Evolutionary conservation across 1,140 invertebrate genomes (phyloP).

Genomic region (Drosophila suzukii): DNA sequence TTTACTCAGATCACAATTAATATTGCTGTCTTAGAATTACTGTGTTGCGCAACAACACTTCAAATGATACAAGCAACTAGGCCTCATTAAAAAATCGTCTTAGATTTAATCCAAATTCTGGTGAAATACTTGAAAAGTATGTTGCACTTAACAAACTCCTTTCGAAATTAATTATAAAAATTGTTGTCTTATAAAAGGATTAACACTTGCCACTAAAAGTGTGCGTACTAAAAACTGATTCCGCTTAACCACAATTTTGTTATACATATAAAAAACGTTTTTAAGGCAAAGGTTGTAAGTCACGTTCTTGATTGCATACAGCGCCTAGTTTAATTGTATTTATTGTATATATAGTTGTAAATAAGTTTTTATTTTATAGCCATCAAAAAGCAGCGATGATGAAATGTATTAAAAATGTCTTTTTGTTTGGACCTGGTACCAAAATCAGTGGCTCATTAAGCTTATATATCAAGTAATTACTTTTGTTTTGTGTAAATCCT

Average conservation of each 20-base stretch:
- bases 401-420: conserved; percentile 60
- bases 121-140: conserved; percentile 27
- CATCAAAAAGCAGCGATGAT: conserved; percentile 44
- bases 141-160: conserved; percentile 11
- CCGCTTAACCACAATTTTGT: conserved; percentile 12
- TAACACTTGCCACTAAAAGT: conserved; percentile 55
- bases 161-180: conserved; percentile 12
- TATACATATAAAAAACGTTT: conserved; percentile 46
- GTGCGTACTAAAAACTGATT: conserved; percentile 52
- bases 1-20: conserved; percentile 67
- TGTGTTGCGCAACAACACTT: conserved; percentile 44
- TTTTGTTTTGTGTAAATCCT: conserved; percentile 44
- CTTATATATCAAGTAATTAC: conserved; percentile 29
- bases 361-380: conserved; percentile 46
- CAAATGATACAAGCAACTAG: conserved; percentile 60
- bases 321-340: conserved; percentile 47
- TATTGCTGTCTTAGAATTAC: conserved; percentile 70
- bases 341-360: conserved; percentile 41
- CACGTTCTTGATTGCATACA: conserved; percentile 73
- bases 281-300: conserved; percentile 70
- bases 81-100: conserved; percentile 2
- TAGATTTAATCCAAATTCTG: conserved; percentile 18
- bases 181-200: conserved; percentile 38
- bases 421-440: conserved; percentile 39
- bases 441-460: conserved; percentile 56